Conservation (phyloP, 2,797 vertebrate genomes). For the Enoplosus armatus region DNA sequence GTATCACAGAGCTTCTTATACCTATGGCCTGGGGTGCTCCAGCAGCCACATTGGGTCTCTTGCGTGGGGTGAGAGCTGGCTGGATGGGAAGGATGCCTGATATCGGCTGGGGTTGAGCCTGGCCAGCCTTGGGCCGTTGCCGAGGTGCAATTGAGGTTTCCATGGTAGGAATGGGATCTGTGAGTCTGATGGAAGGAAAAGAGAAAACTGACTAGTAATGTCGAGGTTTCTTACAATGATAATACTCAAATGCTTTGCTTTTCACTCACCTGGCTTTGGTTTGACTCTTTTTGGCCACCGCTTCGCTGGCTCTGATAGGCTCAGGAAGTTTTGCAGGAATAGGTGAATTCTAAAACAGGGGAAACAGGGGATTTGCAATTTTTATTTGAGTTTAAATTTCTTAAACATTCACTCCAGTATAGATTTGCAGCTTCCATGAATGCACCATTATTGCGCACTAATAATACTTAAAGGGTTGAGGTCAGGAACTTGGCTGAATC, state of each 20-base stretch:
- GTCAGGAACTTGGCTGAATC: constrained; percentile 29
- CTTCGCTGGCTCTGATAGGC: constrained; percentile 96
- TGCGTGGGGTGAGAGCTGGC: constrained; percentile 94
- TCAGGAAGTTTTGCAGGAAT: constrained; percentile 96
- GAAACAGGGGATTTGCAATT: constrained; percentile 16
- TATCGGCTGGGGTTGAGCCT: constrained; percentile 93
- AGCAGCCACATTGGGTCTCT: constrained; percentile 88
- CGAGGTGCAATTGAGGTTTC: constrained; percentile 98
- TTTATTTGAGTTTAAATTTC: not conserved
- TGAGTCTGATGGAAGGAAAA: constrained; percentile 85
- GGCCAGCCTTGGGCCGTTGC: constrained; percentile 97
- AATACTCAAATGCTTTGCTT: not conserved
- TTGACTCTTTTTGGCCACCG: constrained; percentile 96
- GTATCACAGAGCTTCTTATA: constrained; percentile 63
- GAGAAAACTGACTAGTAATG: not conserved
- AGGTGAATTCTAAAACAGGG: constrained; percentile 87
- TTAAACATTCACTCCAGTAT: not conserved
- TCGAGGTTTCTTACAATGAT: not conserved
- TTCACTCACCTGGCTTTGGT: constrained; percentile 94
- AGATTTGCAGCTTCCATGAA: constrained; percentile 10
- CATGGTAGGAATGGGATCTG: constrained; percentile 94
- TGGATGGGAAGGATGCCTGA: constrained; percentile 97
- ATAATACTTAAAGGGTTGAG: constrained; percentile 12
- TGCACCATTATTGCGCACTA: not conserved
- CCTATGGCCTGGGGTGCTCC: constrained; percentile 85